Evolutionary conservation across 2,888 invertebrate species (phyloP).

Genomic region (Hylaea fasciaria): DNA sequence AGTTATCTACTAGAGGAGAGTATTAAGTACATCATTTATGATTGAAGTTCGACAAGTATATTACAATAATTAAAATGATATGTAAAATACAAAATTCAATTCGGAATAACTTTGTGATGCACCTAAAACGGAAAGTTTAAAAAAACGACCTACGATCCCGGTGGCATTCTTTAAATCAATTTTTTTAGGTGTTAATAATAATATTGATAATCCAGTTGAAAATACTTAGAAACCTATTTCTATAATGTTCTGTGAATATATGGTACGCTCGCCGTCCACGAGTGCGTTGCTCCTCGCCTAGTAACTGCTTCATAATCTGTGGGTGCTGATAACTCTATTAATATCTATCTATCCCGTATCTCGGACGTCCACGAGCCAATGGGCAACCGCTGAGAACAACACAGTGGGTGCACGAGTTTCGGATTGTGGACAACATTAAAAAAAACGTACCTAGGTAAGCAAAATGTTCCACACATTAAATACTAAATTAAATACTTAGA

Average conservation of each 20-base stretch:
- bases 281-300: slow-evolving; percentile 68
- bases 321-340: slow-evolving; percentile 75
- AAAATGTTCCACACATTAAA: background rate
- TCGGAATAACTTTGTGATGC: too few species aligned
- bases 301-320: slow-evolving; percentile 24
- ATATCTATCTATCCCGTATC: slow-evolving; percentile 68
- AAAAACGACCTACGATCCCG: too few species aligned
- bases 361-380: slow-evolving; percentile 64
- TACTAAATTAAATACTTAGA: too few species aligned
- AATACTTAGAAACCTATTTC: slow-evolving; percentile 37
- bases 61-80: too few species aligned
- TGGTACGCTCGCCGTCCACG: slow-evolving; percentile 42
- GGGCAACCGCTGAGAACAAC: slow-evolving; percentile 43
- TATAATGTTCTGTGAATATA: too few species aligned
- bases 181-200: background rate
- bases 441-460: background rate
- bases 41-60: too few species aligned
- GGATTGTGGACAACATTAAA: background rate
- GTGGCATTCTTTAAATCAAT: too few species aligned
- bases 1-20: too few species aligned
- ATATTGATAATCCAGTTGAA: slow-evolving; percentile 1
- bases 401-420: slow-evolving; percentile 41
- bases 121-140: too few species aligned
- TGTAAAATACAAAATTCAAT: too few species aligned
- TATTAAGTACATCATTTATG: too few species aligned